phyloP scores from a whole-genome alignment of 2,888 invertebrate species.

The Holacanthella duospinosa region DNA sequence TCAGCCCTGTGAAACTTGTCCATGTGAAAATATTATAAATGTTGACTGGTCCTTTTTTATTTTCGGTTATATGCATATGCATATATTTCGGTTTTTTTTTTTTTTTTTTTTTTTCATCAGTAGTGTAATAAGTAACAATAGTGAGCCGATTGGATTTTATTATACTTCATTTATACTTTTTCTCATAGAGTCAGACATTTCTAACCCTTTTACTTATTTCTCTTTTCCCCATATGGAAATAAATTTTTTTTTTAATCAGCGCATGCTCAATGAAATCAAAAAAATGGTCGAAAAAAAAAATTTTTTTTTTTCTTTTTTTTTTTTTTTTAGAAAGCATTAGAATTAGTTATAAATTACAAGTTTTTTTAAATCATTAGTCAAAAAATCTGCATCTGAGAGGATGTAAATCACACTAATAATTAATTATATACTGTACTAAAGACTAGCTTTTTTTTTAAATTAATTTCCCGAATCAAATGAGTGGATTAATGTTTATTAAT shows the following conservation, averaged over 20 bases:
- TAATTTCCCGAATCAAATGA: no score
- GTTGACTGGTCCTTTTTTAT: slow-evolving; percentile 3
- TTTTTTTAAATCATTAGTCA: no score
- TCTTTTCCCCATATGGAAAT: no score
- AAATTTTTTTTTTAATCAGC: background rate
- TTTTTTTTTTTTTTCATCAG: no score
- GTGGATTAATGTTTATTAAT: no score
- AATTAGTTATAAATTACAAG: no score
- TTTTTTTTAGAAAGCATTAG: no score
- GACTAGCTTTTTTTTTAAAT: no score
- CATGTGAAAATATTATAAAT: background rate
- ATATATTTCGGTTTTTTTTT: background rate
- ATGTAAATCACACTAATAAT: no score
- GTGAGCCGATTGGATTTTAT: background rate
- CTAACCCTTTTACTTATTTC: background rate
- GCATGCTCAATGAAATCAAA: background rate
- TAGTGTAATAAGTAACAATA: background rate
- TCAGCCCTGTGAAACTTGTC: background rate
- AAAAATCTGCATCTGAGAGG: no score
- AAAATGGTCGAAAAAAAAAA: background rate
- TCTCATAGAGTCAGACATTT: background rate
- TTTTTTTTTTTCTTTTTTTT: background rate
- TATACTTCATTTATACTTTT: background rate
- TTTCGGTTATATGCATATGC: background rate
- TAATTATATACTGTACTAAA: no score